A percentile compares a stretch with the other conserved stretches of the same genome.
These are phyloP conservation scores for Microchirus variegatus DNA, from an alignment of 2,797 vertebrate species.

Conservation along the genomic window DNA sequence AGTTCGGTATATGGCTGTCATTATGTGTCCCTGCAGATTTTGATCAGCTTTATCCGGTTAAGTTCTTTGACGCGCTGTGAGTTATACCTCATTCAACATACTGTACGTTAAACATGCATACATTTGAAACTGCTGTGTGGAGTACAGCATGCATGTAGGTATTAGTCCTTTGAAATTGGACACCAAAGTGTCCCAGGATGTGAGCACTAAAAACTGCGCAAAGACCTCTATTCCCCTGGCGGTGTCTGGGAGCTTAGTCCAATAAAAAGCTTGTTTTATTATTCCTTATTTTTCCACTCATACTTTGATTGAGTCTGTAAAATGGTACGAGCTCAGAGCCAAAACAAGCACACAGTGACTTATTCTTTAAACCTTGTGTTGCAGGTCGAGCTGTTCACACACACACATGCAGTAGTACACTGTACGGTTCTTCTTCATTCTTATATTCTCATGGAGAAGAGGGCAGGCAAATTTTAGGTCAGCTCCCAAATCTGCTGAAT, in stretches of 20 bases:
- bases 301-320: conserved; percentile 68
- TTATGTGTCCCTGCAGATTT: conserved; percentile 12
- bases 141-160: conserved; percentile 3
- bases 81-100: not conserved
- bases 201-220: conserved; percentile 34
- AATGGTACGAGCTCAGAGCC: conserved; percentile 59
- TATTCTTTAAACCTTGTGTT: conserved; percentile 67
- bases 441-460: conserved; percentile 27
- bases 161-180: conserved; percentile 17
- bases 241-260: conserved; percentile 43
- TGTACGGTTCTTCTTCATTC: conserved; percentile 21
- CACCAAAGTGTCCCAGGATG: conserved; percentile 19
- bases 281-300: conserved; percentile 52
- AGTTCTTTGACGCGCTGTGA: not conserved
- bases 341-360: conserved; percentile 68
- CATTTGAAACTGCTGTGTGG: conserved; percentile 2
- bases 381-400: conserved; percentile 72
- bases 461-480: conserved; percentile 19
- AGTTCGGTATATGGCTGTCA: conserved; percentile 8
- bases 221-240: conserved; percentile 42
- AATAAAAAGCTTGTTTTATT: conserved; percentile 55
- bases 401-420: conserved; percentile 51
- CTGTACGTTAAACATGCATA: conserved; percentile 1
- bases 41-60: conserved; percentile 8
- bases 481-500: conserved; percentile 46